Evolutionary conservation across 1,140 invertebrate species (phyloP).

Genomic region (Argopecten irradians): DNA sequence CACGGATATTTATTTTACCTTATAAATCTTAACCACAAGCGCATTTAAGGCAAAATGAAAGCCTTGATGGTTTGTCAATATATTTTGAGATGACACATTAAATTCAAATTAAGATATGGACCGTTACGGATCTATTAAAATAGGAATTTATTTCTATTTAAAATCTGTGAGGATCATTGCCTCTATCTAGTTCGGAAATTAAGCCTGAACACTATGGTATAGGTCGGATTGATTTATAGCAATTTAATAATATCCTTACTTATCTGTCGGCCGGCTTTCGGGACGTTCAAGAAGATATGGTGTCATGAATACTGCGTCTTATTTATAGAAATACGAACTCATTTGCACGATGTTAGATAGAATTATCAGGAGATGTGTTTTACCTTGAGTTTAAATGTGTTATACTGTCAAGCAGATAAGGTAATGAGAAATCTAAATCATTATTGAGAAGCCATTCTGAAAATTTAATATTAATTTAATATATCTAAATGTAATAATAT

Average conservation of each 20-base stretch:
- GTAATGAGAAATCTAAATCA: background rate
- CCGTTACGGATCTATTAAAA: background rate
- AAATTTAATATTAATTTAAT: background rate
- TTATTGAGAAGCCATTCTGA: background rate
- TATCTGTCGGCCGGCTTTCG: background rate
- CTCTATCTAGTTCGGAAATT: background rate
- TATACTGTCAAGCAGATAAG: background rate
- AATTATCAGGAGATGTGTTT: background rate
- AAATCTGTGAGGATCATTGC: background rate
- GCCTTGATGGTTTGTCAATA: conserved; percentile 6
- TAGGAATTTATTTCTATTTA: conserved; percentile 4
- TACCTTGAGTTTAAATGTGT: background rate
- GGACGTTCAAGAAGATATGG: background rate
- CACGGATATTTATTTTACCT: background rate
- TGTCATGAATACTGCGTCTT: background rate
- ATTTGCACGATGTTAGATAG: background rate
- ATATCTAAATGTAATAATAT: background rate
- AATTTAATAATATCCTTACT: background rate
- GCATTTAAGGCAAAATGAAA: background rate
- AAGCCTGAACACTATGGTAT: background rate
- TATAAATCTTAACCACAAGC: background rate
- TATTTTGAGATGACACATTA: background rate
- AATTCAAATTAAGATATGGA: conserved; percentile 4
- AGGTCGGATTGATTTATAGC: background rate
- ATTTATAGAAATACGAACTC: background rate